phyloP scores from a whole-genome alignment of 30 jellyfish, hydroid and myxozoan species.

The Mastigias papua region DNA sequence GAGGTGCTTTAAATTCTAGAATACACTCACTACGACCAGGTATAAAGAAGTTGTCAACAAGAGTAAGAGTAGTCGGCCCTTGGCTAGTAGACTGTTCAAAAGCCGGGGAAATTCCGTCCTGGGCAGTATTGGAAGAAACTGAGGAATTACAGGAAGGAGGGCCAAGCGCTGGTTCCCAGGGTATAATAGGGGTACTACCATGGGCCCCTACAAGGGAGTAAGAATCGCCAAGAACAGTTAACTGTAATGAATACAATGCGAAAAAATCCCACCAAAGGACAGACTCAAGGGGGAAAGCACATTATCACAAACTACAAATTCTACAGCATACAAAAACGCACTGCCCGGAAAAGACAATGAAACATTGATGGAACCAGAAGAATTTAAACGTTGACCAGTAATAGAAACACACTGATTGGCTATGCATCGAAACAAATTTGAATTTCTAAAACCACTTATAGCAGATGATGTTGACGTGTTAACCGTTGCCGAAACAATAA shows the following conservation, averaged over 20 bases:
- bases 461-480: neutral
- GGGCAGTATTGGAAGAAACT: neutral
- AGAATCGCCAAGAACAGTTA: neutral
- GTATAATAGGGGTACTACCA: neutral
- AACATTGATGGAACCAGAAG: neutral
- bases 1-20: neutral
- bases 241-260: neutral
- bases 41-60: neutral
- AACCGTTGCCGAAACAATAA: constrained; percentile 34
- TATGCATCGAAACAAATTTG: constrained; percentile 7
- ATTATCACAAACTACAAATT: neutral
- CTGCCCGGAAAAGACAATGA: neutral
- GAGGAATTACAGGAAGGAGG: neutral
- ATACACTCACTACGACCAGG: neutral
- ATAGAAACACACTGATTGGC: neutral
- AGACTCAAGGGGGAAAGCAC: neutral
- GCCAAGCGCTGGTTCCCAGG: neutral
- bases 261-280: neutral
- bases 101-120: neutral
- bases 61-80: constrained; percentile 24
- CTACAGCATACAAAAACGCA: neutral
- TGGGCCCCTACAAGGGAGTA: neutral
- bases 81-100: neutral
- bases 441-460: neutral
- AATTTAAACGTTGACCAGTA: neutral